Conservation (phyloP, 2,797 vertebrate genomes). For the Scolopax bukidnonensis region DNA sequence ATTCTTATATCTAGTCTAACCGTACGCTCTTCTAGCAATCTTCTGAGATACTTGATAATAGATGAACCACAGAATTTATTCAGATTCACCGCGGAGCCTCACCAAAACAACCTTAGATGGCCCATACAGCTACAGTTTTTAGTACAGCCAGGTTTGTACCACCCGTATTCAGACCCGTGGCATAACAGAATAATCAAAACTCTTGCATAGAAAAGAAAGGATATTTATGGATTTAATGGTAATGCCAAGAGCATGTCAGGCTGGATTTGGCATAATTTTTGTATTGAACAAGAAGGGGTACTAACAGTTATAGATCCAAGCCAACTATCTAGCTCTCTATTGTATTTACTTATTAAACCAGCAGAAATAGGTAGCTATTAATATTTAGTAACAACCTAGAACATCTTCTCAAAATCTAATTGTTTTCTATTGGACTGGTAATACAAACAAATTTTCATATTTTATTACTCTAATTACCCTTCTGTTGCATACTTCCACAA, state of each 20-base stretch:
- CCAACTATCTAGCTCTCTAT: neutral
- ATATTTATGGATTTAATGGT: neutral
- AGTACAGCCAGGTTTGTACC: neutral
- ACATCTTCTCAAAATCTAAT: neutral
- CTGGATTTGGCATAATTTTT: neutral
- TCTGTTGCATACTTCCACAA: neutral
- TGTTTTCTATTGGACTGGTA: neutral
- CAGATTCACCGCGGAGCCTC: neutral
- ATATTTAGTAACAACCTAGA: neutral
- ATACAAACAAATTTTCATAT: neutral
- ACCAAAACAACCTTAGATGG: neutral
- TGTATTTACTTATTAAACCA: neutral
- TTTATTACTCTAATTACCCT: neutral
- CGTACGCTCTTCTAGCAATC: neutral
- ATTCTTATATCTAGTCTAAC: neutral
- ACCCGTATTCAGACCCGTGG: neutral
- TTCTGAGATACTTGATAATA: neutral
- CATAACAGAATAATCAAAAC: neutral
- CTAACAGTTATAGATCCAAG: neutral
- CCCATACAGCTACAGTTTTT: neutral
- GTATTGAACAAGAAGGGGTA: neutral
- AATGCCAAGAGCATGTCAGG: neutral
- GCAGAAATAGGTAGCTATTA: neutral
- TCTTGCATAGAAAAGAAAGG: neutral
- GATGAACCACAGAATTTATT: neutral